These are phyloP conservation scores for Centrocercus urophasianus DNA, from an alignment of 2,113 vertebrate species.

Conservation along the genomic window DNA sequence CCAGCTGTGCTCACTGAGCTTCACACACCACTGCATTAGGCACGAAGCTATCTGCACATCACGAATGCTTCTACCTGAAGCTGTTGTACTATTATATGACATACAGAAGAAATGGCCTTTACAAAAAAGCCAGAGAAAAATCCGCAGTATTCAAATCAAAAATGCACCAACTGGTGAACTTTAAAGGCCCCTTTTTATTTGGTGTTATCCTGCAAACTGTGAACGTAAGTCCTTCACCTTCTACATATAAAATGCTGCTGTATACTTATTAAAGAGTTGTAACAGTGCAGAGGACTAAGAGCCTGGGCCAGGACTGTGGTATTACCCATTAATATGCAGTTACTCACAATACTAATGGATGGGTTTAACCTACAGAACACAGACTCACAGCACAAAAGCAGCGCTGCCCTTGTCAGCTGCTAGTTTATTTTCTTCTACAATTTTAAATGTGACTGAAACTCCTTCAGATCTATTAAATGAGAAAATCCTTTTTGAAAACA, in stretches of 20 bases:
- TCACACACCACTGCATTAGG: not conserved
- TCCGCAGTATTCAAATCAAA: not conserved
- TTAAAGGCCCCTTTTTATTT: not conserved
- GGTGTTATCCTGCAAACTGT: not conserved
- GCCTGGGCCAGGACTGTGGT: not conserved
- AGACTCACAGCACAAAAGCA: not conserved
- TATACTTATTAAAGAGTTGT: not conserved
- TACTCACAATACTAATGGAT: constrained; percentile 8
- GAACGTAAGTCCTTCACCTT: not conserved
- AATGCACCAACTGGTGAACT: not conserved
- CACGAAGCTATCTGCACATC: not conserved
- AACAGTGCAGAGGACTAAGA: not conserved
- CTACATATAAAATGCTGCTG: not conserved
- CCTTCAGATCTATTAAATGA: constrained; percentile 21
- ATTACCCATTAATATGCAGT: not conserved
- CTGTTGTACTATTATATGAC: not conserved
- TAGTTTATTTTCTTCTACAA: not conserved
- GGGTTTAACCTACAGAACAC: constrained; percentile 8
- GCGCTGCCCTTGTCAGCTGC: fast-evolving
- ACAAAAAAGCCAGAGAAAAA: not conserved
- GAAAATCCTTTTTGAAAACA: constrained; percentile 36
- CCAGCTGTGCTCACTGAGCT: not conserved
- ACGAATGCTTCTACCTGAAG: not conserved
- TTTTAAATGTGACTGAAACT: constrained; percentile 40
- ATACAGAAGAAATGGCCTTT: not conserved